phyloP scores from a whole-genome alignment of 1,140 invertebrate species.

The Drosophila nigrodunni region DNA sequence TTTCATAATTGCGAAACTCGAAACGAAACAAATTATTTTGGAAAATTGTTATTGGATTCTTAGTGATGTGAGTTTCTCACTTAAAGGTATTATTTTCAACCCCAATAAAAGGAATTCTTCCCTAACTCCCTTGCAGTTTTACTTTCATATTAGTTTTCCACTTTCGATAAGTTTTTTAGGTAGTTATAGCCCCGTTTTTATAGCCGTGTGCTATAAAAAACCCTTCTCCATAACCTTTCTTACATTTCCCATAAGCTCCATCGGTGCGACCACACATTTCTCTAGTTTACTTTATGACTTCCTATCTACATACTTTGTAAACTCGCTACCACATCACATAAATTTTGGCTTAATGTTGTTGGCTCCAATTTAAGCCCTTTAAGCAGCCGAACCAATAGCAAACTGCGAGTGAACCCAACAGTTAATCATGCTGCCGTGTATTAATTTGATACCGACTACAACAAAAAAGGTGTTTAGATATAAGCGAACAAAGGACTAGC shows the following conservation, averaged over 20 bases:
- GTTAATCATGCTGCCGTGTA: constrained; percentile 41
- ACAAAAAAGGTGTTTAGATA: neutral
- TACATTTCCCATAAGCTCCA: neutral
- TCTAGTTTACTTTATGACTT: constrained; percentile 3
- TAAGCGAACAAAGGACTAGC: constrained; percentile 1
- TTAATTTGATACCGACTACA: constrained; percentile 33
- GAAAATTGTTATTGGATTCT: neutral
- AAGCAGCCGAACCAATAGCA: neutral
- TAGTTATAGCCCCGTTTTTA: neutral
- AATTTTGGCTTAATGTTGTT: constrained; percentile 16
- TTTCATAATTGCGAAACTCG: constrained; percentile 29
- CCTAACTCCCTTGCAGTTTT: too few relatives aligned
- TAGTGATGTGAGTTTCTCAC: neutral
- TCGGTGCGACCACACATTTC: neutral
- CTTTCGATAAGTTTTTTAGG: too few relatives aligned
- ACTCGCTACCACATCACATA: constrained; percentile 18
- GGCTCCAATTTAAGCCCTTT: neutral
- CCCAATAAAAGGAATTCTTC: too few relatives aligned
- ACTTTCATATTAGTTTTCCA: too few relatives aligned
- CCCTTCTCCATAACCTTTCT: neutral
- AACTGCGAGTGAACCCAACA: constrained; percentile 10
- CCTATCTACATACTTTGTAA: neutral
- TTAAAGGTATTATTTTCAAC: too few relatives aligned
- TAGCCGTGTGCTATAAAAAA: neutral
- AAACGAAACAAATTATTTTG: constrained; percentile 15